Evolutionary conservation across 2,888 invertebrate species (phyloP), one percentile per base, ranked within the genome.

Genomic region (Drosophila pullipes): DNA sequence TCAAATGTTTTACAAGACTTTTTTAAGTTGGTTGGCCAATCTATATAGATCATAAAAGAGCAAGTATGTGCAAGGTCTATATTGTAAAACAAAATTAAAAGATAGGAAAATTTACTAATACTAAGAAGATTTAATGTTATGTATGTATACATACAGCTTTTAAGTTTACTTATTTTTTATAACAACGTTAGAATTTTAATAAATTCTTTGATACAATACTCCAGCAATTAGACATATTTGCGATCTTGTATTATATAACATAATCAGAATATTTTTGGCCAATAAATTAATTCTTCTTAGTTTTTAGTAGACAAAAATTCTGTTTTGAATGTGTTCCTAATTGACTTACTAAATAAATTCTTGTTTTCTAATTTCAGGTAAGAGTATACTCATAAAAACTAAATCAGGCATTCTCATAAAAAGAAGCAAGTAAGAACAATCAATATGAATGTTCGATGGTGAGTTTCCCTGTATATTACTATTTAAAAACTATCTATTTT

Each of bases 351-450:
- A 50, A 13, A 52, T 65, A 53, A 74, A 63, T 71, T 78, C 57
- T 76, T 41, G 52, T 71, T 67, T 69, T 84, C n/a, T 82, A 58
- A 68, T 86, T 86, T 64, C 88, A 86, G 86, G 86, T 86, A 88
- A 90, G 88, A 69, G 31, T 5, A 55, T 54, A 52, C 61, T 33
- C 35, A 37, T 58, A 28, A 58, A 62, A 54, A 52, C 39, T 3
- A 33, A 54, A 50, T 30, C 37, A 33, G 59, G 11, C 53, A 28
- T 54, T 33, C 6, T 30, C 41, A 49, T 69, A 44, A 66, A 70
- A 66, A 7, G 22, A 55, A 62, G 41, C 70, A 52, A 65, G 52
- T 71, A 54, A 50, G 53, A 53, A 58, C 50, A 13, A 10, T 35
- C 11, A 59, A 54, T 16, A 6, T 37, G 11, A 47, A 28, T 44